These are phyloP conservation scores for Hyposoter didymator DNA, from an alignment of 2,888 invertebrate species.

Conservation along the genomic window DNA sequence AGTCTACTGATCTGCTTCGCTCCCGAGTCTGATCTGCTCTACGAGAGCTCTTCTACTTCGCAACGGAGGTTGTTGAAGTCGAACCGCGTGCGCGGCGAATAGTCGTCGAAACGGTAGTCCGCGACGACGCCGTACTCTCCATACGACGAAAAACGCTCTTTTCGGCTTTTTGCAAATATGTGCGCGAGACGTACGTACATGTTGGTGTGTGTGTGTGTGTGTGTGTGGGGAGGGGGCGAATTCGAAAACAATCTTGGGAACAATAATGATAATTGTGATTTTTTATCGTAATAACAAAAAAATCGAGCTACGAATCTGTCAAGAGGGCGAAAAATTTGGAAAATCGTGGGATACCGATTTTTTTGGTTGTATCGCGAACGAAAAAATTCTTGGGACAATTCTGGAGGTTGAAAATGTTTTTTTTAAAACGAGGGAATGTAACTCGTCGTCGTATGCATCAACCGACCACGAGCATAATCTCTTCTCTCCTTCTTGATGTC, in stretches of 20 bases:
- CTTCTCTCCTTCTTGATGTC: neutral
- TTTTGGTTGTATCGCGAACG: neutral
- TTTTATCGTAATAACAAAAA: too few species aligned
- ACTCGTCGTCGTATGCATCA: neutral
- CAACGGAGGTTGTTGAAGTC: slow-evolving; percentile 25
- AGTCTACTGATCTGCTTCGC: slow-evolving; percentile 54
- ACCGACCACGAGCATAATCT: slow-evolving; percentile 10
- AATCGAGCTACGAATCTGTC: too few species aligned
- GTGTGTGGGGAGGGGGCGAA: too few species aligned
- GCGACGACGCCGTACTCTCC: slow-evolving; percentile 56
- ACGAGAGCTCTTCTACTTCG: slow-evolving; percentile 21
- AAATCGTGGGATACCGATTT: neutral
- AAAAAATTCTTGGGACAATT: neutral
- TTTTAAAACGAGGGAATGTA: neutral
- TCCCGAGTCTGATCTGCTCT: slow-evolving; percentile 39
- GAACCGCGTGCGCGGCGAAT: slow-evolving; percentile 59
- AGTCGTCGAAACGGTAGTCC: slow-evolving; percentile 23
- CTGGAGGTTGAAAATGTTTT: neutral
- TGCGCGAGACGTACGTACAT: neutral
- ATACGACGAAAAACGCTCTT: neutral
- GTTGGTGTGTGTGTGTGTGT: too few species aligned
- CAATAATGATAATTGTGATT: too few species aligned
- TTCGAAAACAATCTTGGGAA: too few species aligned
- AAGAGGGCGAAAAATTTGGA: neutral
- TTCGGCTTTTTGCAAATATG: neutral